A percentile compares a stretch with the other conserved stretches of the same genome.
phyloP scores from a whole-genome alignment of 1,140 invertebrate species.

The Scaptomyza hsui region DNA sequence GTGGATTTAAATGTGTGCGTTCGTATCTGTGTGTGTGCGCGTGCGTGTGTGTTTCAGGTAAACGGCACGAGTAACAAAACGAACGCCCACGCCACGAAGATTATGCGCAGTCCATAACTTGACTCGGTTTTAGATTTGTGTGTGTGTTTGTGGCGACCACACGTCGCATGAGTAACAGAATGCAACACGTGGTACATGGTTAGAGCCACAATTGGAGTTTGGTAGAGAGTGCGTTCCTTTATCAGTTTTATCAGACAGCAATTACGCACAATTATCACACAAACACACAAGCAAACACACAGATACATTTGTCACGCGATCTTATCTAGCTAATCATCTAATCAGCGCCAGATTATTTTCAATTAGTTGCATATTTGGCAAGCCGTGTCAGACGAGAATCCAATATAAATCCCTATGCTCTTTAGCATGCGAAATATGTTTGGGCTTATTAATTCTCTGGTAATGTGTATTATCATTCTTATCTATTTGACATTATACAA shows the following conservation, averaged over 20 bases:
- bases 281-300: no score
- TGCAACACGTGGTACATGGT: slow-evolving; percentile 66
- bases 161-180: slow-evolving; percentile 51
- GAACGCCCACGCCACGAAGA: slow-evolving; percentile 60
- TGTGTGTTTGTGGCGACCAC: slow-evolving; percentile 10
- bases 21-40: neutral
- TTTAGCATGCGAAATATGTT: slow-evolving; percentile 9
- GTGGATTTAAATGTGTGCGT: neutral
- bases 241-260: slow-evolving; percentile 60
- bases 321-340: slow-evolving; percentile 59
- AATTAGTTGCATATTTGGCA: slow-evolving; percentile 63
- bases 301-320: slow-evolving; percentile 66
- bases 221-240: slow-evolving; percentile 6
- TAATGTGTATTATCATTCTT: slow-evolving; percentile 47
- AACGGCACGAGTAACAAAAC: slow-evolving; percentile 6
- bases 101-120: slow-evolving; percentile 70
- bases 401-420: slow-evolving; percentile 69
- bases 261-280: slow-evolving; percentile 73
- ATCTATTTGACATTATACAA: slow-evolving; percentile 56
- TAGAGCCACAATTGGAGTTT: slow-evolving; percentile 23
- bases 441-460: slow-evolving; percentile 64
- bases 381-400: slow-evolving; percentile 55
- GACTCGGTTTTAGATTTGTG: slow-evolving; percentile 12
- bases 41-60: slow-evolving; percentile 20
- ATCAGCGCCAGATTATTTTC: slow-evolving; percentile 76